These are phyloP conservation scores for Diadophis punctatus DNA, from an alignment of 2,113 vertebrate genomes.

Conservation along the genomic window DNA sequence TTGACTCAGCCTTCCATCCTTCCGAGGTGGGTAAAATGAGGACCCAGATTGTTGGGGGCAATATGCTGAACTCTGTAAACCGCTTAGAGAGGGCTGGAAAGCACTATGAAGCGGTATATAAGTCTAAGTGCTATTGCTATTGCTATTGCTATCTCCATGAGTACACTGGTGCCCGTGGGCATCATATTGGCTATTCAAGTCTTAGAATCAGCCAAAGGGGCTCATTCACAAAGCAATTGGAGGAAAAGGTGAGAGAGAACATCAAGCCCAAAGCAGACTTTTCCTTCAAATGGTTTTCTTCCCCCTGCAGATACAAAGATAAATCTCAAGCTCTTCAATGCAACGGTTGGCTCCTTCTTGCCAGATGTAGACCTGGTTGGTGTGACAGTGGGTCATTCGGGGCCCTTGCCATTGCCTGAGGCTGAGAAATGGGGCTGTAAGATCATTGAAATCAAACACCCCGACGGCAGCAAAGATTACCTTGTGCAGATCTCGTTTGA, in stretches of 20 bases:
- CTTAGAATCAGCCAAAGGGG: neutral
- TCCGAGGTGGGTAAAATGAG: too few relatives aligned
- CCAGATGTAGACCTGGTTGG: conserved; percentile 71
- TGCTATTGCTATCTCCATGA: neutral
- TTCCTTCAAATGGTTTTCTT: neutral
- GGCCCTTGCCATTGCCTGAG: conserved; percentile 52
- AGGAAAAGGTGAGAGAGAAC: neutral
- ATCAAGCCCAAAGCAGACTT: neutral
- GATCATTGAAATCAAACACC: conserved; percentile 44
- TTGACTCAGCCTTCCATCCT: too few relatives aligned
- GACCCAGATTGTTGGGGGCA: too few relatives aligned
- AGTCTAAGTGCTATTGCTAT: too few relatives aligned
- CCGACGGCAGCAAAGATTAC: conserved; percentile 64
- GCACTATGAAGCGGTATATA: too few relatives aligned
- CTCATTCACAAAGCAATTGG: neutral
- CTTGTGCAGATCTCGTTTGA: conserved; percentile 66
- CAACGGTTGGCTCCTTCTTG: conserved; percentile 67
- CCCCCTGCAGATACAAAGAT: conserved; percentile 55
- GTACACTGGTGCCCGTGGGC: neutral
- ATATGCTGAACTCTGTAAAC: too few relatives aligned
- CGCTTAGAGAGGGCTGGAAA: too few relatives aligned
- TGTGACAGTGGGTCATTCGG: conserved; percentile 54
- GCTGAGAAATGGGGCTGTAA: conserved; percentile 55
- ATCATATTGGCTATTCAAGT: neutral
- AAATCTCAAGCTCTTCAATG: conserved; percentile 57